These are phyloP conservation scores for Lichenostomus cassidix DNA, from an alignment of 2,113 vertebrate species.

Conservation along the genomic window DNA sequence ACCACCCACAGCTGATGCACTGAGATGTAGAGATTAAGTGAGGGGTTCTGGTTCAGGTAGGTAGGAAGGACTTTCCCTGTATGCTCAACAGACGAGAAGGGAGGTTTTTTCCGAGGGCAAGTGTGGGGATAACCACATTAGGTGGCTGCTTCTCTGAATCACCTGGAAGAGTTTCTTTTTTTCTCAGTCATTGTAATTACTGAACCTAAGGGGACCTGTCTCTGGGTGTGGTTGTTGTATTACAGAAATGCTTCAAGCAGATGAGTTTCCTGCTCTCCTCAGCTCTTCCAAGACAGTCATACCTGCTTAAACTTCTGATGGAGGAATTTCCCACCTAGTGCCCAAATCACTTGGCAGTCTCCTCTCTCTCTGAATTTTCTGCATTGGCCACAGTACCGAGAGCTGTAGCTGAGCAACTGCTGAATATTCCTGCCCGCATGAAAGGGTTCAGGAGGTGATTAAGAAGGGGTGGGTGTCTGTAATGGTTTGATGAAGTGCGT, in stretches of 20 bases:
- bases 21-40: background rate
- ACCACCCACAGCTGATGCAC: background rate
- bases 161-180: background rate
- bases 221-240: constrained; percentile 41
- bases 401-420: background rate
- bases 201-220: background rate
- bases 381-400: background rate
- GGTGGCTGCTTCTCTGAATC: background rate
- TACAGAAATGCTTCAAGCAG: background rate
- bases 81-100: background rate
- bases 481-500: background rate
- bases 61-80: background rate
- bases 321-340: background rate
- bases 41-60: background rate
- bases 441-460: constrained; percentile 1
- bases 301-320: background rate
- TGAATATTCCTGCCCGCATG: background rate
- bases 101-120: background rate
- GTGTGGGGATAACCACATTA: background rate
- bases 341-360: background rate
- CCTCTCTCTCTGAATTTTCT: background rate
- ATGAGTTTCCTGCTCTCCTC: background rate
- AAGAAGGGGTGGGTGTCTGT: background rate
- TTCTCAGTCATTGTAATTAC: background rate
- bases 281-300: accelerated